Percentiles rank a stretch among this genome's conserved stretches.
Evolutionary conservation across 2,888 invertebrate genomes (phyloP).

Genomic region (Orthosia gothica): DNA sequence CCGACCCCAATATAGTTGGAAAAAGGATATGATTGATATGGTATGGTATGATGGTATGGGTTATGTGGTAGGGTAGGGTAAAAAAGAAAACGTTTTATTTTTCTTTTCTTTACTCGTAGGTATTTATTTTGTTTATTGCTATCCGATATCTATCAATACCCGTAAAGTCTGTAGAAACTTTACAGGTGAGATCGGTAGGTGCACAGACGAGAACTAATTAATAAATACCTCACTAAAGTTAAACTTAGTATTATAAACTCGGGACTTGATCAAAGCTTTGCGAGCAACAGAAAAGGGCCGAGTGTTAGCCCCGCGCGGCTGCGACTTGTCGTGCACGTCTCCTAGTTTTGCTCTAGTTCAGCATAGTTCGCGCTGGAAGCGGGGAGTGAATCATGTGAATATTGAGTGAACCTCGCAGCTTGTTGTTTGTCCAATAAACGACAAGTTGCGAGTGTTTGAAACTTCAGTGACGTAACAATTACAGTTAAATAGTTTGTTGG

Average conservation of each 20-base stretch:
- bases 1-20: too few species aligned
- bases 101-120: too few species aligned
- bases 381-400: slow-evolving; percentile 1
- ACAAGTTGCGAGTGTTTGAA: not conserved
- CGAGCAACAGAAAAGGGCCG: not conserved
- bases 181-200: too few species aligned
- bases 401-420: slow-evolving; percentile 1
- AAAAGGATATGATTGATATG: too few species aligned
- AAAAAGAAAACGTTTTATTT: too few species aligned
- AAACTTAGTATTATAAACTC: not conserved
- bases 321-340: not conserved
- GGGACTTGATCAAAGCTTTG: not conserved
- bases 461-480: not conserved
- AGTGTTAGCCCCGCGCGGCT: not conserved
- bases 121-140: too few species aligned
- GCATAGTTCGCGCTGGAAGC: not conserved
- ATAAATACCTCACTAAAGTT: not conserved
- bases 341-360: not conserved
- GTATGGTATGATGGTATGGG: too few species aligned
- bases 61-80: too few species aligned
- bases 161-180: too few species aligned
- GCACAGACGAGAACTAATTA: too few species aligned
- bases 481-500: not conserved
- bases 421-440: not conserved
- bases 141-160: too few species aligned